Evolutionary conservation across 2,888 invertebrate genomes (phyloP), one percentile per base, ranked within the genome.

Genomic region (Scelioninae gen. 2): DNA sequence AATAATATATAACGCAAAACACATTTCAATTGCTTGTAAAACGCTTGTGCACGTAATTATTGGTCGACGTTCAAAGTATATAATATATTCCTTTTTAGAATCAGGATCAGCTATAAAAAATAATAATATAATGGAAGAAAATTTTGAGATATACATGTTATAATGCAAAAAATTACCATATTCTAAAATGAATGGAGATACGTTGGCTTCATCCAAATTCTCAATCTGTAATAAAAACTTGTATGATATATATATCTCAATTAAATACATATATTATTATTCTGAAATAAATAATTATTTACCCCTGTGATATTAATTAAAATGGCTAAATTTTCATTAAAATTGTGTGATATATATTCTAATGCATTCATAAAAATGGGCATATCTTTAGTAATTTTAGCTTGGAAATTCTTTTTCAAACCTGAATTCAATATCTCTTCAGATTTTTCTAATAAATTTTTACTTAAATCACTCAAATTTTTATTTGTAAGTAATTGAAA

Each of bases 131-230:
- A 31, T 31, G 2, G 10, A 31, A 5, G 7, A 31, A 31, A 31
- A n/a, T n/a, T n/a, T n/a, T n/a, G 10, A 7, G 10, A 31, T 31
- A 10, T 10, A 5, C 1, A 31, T 31, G 10, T 37, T 28, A 39
- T 3, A 33, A 45, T 45, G 9, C 6, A n/a, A 1, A 46, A 46
- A 37, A 25, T 60, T 31, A 63, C 63, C 63, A 63, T 52, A 52
- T 52, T 63, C 63, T 11, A 63, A 43, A 22, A 63, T 41, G 10
- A 63, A 63, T 10, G 63, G 63, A 15, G 41, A 50, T 13, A 9
- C 22, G 18, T 43, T 63, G 10, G 50, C 41, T 63, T 63, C 63
- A 22, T 63, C 63, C 33, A 63, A 52, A 52, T 63, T 63, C 33
- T 63, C 63, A 33, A 63, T 63, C 63, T 63, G 43, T 19, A 43